Conservation (phyloP, 2,797 vertebrate genomes). For the Argya squamiceps region DNA sequence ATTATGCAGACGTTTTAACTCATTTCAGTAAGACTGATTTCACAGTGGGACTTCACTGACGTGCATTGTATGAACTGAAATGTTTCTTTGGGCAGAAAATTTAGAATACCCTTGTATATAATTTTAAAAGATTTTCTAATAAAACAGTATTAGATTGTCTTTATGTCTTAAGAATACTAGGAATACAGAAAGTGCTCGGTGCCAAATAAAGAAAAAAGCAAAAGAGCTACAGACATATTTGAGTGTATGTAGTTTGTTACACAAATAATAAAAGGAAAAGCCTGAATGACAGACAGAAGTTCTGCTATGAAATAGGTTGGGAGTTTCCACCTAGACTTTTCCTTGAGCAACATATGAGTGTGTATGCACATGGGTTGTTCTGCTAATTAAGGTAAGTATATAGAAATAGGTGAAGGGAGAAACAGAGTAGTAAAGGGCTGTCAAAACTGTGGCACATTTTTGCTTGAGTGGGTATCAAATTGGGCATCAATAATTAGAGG, state of each 20-base stretch:
- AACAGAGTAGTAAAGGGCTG: background rate
- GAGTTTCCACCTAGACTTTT: background rate
- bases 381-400: background rate
- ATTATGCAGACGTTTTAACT: background rate
- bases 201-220: background rate
- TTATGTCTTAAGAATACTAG: background rate
- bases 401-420: background rate
- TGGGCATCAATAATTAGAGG: background rate
- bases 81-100: background rate
- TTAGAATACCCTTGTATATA: background rate
- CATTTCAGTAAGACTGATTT: background rate
- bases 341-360: background rate
- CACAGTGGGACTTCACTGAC: background rate
- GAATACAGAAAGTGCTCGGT: background rate
- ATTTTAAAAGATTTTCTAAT: background rate
- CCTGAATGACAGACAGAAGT: background rate
- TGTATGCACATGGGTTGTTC: background rate
- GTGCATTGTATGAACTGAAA: background rate
- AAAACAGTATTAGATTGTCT: background rate
- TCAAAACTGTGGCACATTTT: background rate
- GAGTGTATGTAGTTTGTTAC: background rate
- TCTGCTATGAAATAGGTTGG: background rate
- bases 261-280: background rate
- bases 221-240: background rate
- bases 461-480: background rate